Evolutionary conservation across 1,140 invertebrate genomes (phyloP), one percentile per base, ranked within the genome.

Genomic region (Notospermus geniculatus): DNA sequence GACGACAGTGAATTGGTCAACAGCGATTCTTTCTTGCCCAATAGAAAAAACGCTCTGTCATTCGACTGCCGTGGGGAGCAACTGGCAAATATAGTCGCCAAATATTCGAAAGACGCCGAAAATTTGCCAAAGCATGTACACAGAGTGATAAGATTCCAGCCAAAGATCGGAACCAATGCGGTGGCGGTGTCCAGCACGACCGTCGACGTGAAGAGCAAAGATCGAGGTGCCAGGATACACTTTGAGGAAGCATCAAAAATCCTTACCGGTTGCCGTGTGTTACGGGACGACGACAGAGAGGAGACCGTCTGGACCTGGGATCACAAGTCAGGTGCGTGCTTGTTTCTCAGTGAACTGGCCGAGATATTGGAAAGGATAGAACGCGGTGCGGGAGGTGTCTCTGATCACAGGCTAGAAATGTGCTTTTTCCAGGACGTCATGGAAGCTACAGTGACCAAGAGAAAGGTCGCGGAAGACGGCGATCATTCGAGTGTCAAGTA

Each of bases 1-100:
- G n/a, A 27, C 46, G n/a, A 50, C n/a, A 23, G 19, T 50, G 46
- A 50, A 50, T n/a, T 50, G n/a, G 46, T 50, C 46, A 50, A 50
- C 46, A 50, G n/a, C 5, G 46, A 50, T 50, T 50, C 46, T 9
- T 50, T 50, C 25, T 50, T 5, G 4, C 46, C 25, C 4, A 50
- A 50, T n/a, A 19, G 46, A 23, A 5, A 50, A n/a, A 50, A 50
- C n/a, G 25, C 5, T 9, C n/a, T 50, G 4, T 5, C 46, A 5
- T 50, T 23, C 46, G 25, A 50, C 4, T 50, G 46, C n/a, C 4
- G 4, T n/a, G 46, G 46, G 4, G n/a, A 50, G 9, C 46, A 23
- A 9, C n/a, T 50, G 46, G 11, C 19, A 43, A 13, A 11, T 19
- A 19, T 19, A 43, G 11, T 43, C 19, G n/a, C 39, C 11, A 43